Base-by-base conservation (phyloP, 1,140 invertebrate species). In the Musca domestica region DNA sequence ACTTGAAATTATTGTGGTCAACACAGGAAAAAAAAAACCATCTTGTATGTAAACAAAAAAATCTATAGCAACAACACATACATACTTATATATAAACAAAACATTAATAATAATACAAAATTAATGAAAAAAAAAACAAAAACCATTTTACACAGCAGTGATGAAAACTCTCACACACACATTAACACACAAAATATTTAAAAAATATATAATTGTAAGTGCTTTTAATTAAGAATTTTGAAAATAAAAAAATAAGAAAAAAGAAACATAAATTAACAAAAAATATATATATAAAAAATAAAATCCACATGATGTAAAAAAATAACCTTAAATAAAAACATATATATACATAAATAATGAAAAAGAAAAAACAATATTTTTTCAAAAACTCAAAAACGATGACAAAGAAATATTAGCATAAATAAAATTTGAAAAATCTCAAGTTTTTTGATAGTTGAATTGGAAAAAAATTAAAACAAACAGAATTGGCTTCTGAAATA, bases 201-300 rank as follows among this genome's bases (percentile, higher is more conserved):
- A 51, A 48, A 65, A 52, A 52, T 52, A 9, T 65, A 25, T 65
- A 51, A 51, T 65, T 51, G 20, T 65, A 65, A 65, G 64, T 65
- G 64, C 64, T 65, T 65, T 65, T 65, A 65, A n/a, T 51, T 48
- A 65, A 49, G 10, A 22, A 52, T 52, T 10, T 22, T 52, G 2
- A 12, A 23, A 41, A 61, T 17, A 17, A 27, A 56, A 56, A 54
- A 54, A 54, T 49, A n/a, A 49, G 7, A 49, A 2, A 49, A 3
- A 58, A 63, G 30, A 7, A 19, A 14, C 4, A 30, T 30, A 63
- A 65, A 49, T 41, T 25, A 54, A 54, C 14, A 23, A 54, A 54
- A 63, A 12, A n/a, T 23, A 65, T 49, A 23, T 65, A 25, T 47
- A 61, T 61, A 27, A 19, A 65, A 65, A 65, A 51, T 64, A 14